Percentiles rank a stretch among this genome's conserved stretches.
Evolutionary conservation across 1,140 invertebrate species (phyloP).

Genomic region (Sminthurides bifidus): DNA sequence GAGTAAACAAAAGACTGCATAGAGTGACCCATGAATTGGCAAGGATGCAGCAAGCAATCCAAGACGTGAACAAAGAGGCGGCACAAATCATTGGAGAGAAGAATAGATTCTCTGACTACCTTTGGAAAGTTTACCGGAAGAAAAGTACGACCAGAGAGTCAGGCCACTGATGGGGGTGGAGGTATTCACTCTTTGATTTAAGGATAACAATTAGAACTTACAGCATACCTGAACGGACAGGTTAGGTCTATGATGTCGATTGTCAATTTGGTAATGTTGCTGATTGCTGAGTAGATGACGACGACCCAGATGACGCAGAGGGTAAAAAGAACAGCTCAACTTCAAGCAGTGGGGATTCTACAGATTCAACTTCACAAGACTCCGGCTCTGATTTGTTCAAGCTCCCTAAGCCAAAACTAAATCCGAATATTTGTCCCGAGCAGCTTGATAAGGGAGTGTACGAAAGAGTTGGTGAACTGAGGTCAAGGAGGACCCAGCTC

Average conservation of each 20-base stretch:
- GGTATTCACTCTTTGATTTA: not conserved
- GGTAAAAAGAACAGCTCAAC: not conserved
- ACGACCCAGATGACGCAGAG: not conserved
- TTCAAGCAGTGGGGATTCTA: slow-evolving; percentile 9
- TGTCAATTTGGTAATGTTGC: not conserved
- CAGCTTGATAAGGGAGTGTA: slow-evolving; percentile 19
- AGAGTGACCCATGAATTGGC: slow-evolving; percentile 4
- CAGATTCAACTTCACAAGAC: slow-evolving; percentile 15
- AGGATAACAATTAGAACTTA: not conserved
- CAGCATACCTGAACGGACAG: not conserved
- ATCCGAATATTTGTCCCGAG: slow-evolving; percentile 25
- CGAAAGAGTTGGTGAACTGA: slow-evolving; percentile 15
- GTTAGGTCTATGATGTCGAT: not conserved
- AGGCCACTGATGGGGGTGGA: not conserved
- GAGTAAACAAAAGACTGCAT: slow-evolving; percentile 7
- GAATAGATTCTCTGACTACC: slow-evolving; percentile 14
- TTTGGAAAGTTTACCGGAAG: slow-evolving; percentile 24
- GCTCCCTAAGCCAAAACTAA: slow-evolving; percentile 15
- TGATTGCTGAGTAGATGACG: not conserved
- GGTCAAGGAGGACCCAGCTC: slow-evolving; percentile 12
- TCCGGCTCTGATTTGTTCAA: slow-evolving; percentile 19
- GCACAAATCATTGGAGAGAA: slow-evolving; percentile 16
- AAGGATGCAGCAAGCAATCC: slow-evolving; percentile 12
- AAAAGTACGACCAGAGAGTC: slow-evolving; percentile 12
- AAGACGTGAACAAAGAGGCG: slow-evolving; percentile 14